Percentiles rank a stretch among this genome's conserved stretches.
Conservation (phyloP, 2,888 invertebrate genomes). For the Dysmachus trigonus region DNA sequence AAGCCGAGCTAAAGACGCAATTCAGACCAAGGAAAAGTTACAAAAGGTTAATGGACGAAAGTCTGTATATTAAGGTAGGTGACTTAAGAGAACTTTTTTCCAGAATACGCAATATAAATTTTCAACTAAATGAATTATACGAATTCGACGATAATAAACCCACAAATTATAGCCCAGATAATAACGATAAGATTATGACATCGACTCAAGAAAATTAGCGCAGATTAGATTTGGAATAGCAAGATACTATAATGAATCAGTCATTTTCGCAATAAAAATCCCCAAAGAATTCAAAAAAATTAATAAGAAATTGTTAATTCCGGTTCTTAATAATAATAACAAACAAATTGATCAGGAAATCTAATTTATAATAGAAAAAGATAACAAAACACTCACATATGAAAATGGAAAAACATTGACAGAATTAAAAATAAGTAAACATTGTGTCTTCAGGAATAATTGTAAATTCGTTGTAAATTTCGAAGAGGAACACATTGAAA, state of each 20-base stretch:
- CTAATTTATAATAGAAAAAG: background rate
- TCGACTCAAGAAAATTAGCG: background rate
- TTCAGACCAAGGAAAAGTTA: background rate
- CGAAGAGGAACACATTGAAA: background rate
- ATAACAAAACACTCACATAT: background rate
- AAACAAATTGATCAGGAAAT: background rate
- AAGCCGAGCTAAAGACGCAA: background rate
- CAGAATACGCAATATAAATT: background rate
- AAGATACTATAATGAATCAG: background rate
- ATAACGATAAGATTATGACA: slow-evolving; percentile 4
- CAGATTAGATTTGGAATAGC: background rate
- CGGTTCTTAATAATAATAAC: background rate
- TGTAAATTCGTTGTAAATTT: background rate
- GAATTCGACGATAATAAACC: slow-evolving; percentile 3
- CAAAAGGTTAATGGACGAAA: background rate
- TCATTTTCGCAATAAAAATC: background rate
- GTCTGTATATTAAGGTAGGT: background rate
- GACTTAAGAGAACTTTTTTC: slow-evolving; percentile 3
- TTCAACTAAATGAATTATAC: slow-evolving; percentile 20
- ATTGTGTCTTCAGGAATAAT: background rate
- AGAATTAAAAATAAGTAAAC: background rate
- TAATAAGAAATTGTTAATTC: background rate
- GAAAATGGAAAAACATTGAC: background rate
- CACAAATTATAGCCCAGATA: background rate
- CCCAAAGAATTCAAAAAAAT: background rate